phyloP scores from a whole-genome alignment of 2,888 invertebrate genomes.

The Timandra comae region DNA sequence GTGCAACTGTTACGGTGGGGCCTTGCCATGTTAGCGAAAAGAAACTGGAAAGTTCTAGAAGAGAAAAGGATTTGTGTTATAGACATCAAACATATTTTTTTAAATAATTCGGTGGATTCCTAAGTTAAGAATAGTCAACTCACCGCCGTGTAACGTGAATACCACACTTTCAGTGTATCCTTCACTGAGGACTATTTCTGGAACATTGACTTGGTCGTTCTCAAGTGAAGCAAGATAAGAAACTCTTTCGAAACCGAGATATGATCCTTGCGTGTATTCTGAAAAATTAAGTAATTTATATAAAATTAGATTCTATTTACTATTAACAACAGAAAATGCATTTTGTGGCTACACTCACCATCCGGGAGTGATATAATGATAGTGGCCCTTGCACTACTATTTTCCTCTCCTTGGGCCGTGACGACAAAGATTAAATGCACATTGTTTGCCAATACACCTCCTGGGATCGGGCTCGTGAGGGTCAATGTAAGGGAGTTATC shows the following conservation, averaged over 20 bases:
- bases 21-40: too few species aligned
- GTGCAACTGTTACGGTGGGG: constrained; percentile 15
- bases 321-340: too few species aligned
- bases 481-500: constrained; percentile 18
- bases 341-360: too few species aligned
- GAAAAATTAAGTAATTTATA: too few species aligned
- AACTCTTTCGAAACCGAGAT: constrained; percentile 27
- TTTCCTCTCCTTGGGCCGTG: constrained; percentile 22
- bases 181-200: constrained; percentile 26
- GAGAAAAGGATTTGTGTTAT: too few species aligned
- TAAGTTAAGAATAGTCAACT: too few species aligned
- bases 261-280: constrained; percentile 4
- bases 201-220: constrained; percentile 13
- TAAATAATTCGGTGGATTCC: too few species aligned
- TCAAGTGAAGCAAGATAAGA: constrained; percentile 28
- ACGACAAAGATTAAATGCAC: constrained; percentile 24
- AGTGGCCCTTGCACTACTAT: constrained; percentile 19
- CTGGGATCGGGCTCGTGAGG: constrained; percentile 21
- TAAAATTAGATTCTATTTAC: too few species aligned
- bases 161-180: constrained; percentile 27
- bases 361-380: constrained; percentile 23
- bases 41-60: too few species aligned
- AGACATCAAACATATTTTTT: too few species aligned
- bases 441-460: constrained; percentile 24
- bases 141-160: constrained; percentile 29